phyloP scores from a whole-genome alignment of 2,797 vertebrate genomes.

The Diplodus puntazzo region DNA sequence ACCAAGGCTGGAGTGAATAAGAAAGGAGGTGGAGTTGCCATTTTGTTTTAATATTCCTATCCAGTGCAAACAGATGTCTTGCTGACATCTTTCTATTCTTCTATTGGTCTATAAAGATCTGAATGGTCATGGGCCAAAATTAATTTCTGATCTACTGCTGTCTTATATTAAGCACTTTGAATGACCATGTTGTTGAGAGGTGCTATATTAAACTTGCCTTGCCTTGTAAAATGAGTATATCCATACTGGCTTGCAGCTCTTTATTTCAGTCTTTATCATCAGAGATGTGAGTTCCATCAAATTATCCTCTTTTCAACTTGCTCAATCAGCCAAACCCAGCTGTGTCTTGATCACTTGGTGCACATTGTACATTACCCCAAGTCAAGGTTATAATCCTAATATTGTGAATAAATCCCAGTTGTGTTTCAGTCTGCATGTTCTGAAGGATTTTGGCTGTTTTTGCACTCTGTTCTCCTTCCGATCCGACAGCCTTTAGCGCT shows the following conservation, averaged over 20 bases:
- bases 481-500: not conserved
- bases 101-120: not conserved
- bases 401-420: not conserved
- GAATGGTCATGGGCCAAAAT: not conserved
- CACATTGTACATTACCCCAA: slow-evolving; percentile 14
- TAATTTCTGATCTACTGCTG: not conserved
- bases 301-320: slow-evolving; percentile 2
- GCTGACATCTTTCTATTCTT: too few relatives aligned
- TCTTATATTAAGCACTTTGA: not conserved
- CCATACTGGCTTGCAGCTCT: not conserved
- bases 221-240: not conserved
- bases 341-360: slow-evolving; percentile 1
- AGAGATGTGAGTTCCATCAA: slow-evolving; percentile 2
- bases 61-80: not conserved
- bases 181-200: not conserved
- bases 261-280: not conserved
- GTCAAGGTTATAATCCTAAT: not conserved
- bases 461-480: not conserved
- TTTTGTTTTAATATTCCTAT: slow-evolving; percentile 1
- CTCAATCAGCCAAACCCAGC: slow-evolving; percentile 21
- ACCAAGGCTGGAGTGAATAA: not conserved
- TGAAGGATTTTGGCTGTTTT: not conserved
- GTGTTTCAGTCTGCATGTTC: not conserved
- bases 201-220: not conserved
- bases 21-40: not conserved